Evolutionary conservation across 2,113 vertebrate genomes (phyloP).

Genomic region (Sinocyclocheilus anshuiensis): DNA sequence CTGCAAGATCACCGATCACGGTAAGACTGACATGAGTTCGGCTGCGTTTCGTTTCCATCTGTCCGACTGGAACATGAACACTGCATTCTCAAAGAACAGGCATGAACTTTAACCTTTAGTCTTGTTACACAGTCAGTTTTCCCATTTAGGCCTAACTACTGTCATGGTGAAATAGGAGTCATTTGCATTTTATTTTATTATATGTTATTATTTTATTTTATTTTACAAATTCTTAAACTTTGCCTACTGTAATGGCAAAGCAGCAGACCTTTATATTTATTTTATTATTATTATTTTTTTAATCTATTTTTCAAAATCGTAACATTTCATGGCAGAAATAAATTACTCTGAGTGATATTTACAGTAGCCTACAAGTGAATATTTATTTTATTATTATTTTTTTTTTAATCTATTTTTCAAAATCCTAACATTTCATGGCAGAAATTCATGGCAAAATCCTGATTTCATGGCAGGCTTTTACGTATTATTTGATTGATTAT

Average conservation of each 20-base stretch:
- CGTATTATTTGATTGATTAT: too few species aligned
- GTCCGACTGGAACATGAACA: background rate
- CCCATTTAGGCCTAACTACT: background rate
- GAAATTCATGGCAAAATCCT: too few species aligned
- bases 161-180: background rate
- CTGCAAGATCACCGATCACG: conserved; percentile 98
- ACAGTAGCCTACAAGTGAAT: too few species aligned
- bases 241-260: background rate
- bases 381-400: too few species aligned
- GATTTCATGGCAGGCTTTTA: too few species aligned
- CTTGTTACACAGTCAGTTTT: background rate
- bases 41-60: background rate
- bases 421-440: too few species aligned
- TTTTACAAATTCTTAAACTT: background rate
- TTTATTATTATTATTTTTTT: background rate
- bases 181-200: background rate
- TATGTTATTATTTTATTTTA: background rate
- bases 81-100: background rate
- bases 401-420: too few species aligned
- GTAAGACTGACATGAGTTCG: conserved; percentile 74
- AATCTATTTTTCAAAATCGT: too few species aligned
- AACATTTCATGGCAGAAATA: too few species aligned
- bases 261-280: background rate
- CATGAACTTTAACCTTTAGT: background rate
- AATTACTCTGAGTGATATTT: too few species aligned